Evolutionary conservation across 2,888 invertebrate genomes (phyloP), one percentile per base, ranked within the genome.

Genomic region (Ceriagrion tenellum): DNA sequence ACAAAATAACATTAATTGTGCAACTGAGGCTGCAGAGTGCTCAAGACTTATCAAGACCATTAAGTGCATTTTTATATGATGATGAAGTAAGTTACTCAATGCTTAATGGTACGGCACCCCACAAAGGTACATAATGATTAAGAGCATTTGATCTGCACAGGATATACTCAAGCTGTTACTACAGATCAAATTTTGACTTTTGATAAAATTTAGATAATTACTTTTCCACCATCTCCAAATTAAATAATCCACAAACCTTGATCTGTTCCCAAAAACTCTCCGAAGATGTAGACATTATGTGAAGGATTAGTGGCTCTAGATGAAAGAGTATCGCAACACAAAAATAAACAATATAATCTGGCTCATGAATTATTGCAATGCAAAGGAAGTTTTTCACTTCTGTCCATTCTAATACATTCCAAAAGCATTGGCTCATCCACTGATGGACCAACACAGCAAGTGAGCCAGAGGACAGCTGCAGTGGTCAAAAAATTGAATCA

Each of bases 381-480:
- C 93, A 93, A n/a, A 69, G 47, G n/a, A 93, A 93, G 47, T 93
- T 93, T 69, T 93, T 93, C 20, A 93, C 56, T 69, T 93, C 74
- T 47, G 93, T 26, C 93, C 93, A 93, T 8, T 93, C 93, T 74
- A 93, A n/a, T 26, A 93, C n/a, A 69, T 93, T 93, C 47, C 63
- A 93, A 74, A 93, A 93, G 47, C 93, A 47, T 47, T 93, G 93
- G 93, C 63, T 69, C 47, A 93, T n/a, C 93, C 93, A 93, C n/a
- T 93, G 93, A 63, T 93, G 69, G n/a, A 93, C 69, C 63, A 93
- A 69, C n/a, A 93, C 93, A 26, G 63, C 93, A 69, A 93, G 47
- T 93, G 93, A 93, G 74, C 69, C 93, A 74, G 69, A 40, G 0
- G 93, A 93, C 63, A 69, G 74, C 93, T 93, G n/a, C 26, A 26